Base-by-base conservation (phyloP, 2,888 invertebrate species). In the Podotricha telesiphe region DNA sequence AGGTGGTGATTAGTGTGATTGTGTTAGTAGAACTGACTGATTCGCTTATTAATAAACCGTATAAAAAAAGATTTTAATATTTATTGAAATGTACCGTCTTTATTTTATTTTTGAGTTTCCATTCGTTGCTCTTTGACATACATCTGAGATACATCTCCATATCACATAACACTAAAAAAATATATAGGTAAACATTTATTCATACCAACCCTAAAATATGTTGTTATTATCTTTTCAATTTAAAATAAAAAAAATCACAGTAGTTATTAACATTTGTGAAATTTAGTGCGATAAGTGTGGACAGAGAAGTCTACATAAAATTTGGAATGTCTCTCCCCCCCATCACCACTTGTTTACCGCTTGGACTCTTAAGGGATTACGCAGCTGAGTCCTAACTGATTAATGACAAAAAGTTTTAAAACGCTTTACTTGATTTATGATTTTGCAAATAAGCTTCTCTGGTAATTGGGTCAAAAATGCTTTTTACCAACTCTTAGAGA, bases 371-470 rank as follows among this genome's bases (percentile, higher is more conserved):
- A 50, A 50, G 78, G 77, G 82, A 82, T 85, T 78, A 80, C 86
- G 82, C 90, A 88, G 85, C 87, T 87, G 87, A 83, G 86, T 76
- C 83, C 81, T 76, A 80, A 76, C 80, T 86, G 83, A 89, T 86
- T 85, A 85, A 86, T 85, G 84, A 78, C 79, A 74, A 73, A 55
- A 81, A 83, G 76, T 83, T 82, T 78, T 71, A 78, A 78, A 81
- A 79, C 75, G 78, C 73, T 79, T 75, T 75, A 77, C 74, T 75
- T 79, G 79, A 80, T 80, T 77, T 80, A 84, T 81, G 79, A 73
- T 75, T 77, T 73, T 68, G 72, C 73, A 75, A 79, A 75, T 72
- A 74, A 72, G 72, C 74, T 73, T 70, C 69, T 42, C 50, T 62
- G 68, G 63, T 74, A 75, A 78, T 78, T 78, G 80, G 77, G 0